Evolutionary conservation across 2,888 invertebrate genomes (phyloP), one percentile per base, ranked within the genome.

Genomic region (Thera obeliscata): DNA sequence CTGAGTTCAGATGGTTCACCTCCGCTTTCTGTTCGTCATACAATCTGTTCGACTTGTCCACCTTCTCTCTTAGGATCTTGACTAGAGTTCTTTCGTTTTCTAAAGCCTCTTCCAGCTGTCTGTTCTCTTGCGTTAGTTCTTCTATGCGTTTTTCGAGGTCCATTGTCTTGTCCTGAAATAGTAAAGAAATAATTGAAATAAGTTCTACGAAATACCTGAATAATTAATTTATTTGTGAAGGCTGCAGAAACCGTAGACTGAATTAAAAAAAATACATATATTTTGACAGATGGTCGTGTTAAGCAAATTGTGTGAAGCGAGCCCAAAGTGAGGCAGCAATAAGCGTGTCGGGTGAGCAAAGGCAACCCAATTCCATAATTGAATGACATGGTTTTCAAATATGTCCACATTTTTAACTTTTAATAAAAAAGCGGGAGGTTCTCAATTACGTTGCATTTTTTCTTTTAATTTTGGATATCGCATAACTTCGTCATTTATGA

Each of bases 11-110:
- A 67, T 88, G 90, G 66, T 88, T 88, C 56, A 90, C 85, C 75
- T 95, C 94, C 0, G 88, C 86, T 77, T 92, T 94, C 78, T 94
- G 94, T 72, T 95, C 95, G 67, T 91, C 93, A 66, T 92, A 87
- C 61, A 94, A 81, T 66, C 89, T 74, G 72, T 90, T 93, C 5
- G 94, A 84, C 77, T 94, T 94, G n/a, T 93, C 92, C 60, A 94
- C 83, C 69, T 94, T 92, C 73, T 94, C 94, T 58, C 87, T 85
- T 7, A 95, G 78, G 2, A 94, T 92, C 76, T 82, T 86, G 75
- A 94, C 95, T 22, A 94, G 81, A 38, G 92, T 90, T 67, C 95
- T 87, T 79, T 95, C 95, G 36, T 93, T 94, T 70, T 95, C 95
- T 22, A 95, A 81, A 0, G 94, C 91, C 57, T 93, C 87, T 8